phyloP scores from a whole-genome alignment of 2,888 invertebrate species.

The Thumatha senex region DNA sequence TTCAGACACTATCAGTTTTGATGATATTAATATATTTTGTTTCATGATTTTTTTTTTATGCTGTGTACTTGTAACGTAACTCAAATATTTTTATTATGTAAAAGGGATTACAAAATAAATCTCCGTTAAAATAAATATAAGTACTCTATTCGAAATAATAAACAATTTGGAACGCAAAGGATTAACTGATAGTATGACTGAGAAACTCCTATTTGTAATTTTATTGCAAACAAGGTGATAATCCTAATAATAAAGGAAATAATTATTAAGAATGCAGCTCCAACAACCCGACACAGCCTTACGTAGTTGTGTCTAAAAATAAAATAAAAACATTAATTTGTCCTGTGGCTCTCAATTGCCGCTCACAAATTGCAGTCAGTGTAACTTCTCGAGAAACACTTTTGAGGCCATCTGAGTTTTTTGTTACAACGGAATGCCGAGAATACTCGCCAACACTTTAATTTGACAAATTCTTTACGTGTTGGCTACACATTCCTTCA shows the following conservation, averaged over 20 bases:
- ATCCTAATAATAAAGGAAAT: background rate
- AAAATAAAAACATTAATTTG: slow-evolving; percentile 16
- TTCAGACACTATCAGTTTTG: too few relatives aligned
- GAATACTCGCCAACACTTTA: slow-evolving; percentile 33
- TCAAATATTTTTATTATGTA: too few relatives aligned
- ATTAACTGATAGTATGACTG: too few relatives aligned
- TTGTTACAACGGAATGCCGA: slow-evolving; percentile 23
- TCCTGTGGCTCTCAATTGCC: slow-evolving; percentile 13
- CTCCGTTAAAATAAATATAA: too few relatives aligned
- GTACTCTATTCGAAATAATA: too few relatives aligned
- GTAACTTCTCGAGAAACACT: slow-evolving; percentile 32
- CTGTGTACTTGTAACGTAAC: too few relatives aligned
- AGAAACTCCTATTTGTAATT: too few relatives aligned
- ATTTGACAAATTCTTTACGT: slow-evolving; percentile 38
- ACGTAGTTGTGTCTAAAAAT: slow-evolving; percentile 1
- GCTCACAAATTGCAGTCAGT: slow-evolving; percentile 34
- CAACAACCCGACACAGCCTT: background rate
- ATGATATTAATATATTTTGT: too few relatives aligned
- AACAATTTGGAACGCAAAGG: too few relatives aligned
- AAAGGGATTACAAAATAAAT: too few relatives aligned
- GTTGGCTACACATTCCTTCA: background rate
- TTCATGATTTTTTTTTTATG: too few relatives aligned
- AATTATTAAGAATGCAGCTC: slow-evolving; percentile 3
- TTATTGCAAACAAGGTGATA: too few relatives aligned
- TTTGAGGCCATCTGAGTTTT: slow-evolving; percentile 23